Base-by-base conservation (phyloP, 64 coral and sea anemone genomes). In the Dendrophyllia cribrosa region DNA sequence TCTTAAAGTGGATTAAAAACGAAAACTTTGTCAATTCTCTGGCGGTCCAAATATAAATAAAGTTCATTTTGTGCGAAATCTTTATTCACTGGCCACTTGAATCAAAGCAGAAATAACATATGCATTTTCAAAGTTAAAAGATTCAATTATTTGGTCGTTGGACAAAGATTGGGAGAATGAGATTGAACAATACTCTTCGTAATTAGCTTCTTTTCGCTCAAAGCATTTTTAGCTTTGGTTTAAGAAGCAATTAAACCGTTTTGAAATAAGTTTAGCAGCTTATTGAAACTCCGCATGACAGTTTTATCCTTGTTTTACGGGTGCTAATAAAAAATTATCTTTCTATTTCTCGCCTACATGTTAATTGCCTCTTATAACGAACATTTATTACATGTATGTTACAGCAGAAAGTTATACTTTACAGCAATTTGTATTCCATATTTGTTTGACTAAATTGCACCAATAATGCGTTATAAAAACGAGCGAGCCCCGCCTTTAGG, bases 381-480 rank as follows among this genome's bases (percentile, higher is more conserved):
- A 11, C 52, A 7, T 56, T 56, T 56, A 56, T 12, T 56, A 9
- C 53, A 56, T 12, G 7, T 12, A 50, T 16, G 46, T 17, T 51
- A 10, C 7, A 34, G 34, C 16, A 56, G 12, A 56, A 56, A 1
- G 2, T 56, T 56, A 3, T 7, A 56, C 53, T 56, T 7, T 1
- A 9, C 2, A 12, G 53, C 53, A 56, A 56, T 56, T 56, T 56
- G 34, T 34, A 34, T 34, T 0, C 34, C 12, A 56, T 7, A 6
- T 20, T 50, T 75, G 72, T 75, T 75, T 75, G 15, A 34, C 19
- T 75, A 75, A 75, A 75, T 51, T 50, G 47, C 72, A 46, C 45
- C 67, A 69, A 84, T 84, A 65, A 68, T n/a, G 63, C 62, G 4
- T 20, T 67, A 50, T 50, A 65, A 66, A 68, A 67, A 84, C 46